Evolutionary conservation across 2,113 vertebrate species (phyloP).

Genomic region (Eolophus roseicapilla): DNA sequence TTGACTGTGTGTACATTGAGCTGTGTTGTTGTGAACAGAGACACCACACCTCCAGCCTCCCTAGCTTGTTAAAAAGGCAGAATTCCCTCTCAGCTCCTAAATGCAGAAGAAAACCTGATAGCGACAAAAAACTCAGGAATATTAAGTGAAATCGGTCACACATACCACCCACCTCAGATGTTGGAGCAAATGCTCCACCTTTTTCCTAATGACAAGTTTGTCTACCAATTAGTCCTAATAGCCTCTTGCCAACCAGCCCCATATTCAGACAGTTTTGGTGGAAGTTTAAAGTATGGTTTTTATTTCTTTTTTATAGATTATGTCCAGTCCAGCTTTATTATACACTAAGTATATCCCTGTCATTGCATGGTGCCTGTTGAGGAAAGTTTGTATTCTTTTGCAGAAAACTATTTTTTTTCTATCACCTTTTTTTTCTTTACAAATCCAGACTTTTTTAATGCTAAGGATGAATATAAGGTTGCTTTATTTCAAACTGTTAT

Average conservation of each 20-base stretch:
- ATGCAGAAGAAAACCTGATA: background rate
- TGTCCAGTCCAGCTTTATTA: background rate
- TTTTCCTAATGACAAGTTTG: background rate
- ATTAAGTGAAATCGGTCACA: background rate
- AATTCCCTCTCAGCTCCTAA: background rate
- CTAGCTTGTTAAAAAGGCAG: background rate
- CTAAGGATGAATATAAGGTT: background rate
- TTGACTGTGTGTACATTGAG: accelerated
- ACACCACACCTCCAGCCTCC: background rate
- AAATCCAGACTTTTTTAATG: background rate
- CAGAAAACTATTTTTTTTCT: background rate
- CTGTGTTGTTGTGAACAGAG: background rate
- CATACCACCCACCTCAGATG: background rate
- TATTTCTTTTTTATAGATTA: background rate
- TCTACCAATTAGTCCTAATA: background rate
- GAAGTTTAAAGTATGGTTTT: background rate
- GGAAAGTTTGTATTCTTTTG: background rate
- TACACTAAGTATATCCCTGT: background rate
- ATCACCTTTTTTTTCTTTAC: background rate
- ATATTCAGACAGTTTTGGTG: background rate
- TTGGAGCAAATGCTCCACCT: background rate
- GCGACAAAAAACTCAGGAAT: background rate
- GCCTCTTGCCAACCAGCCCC: background rate
- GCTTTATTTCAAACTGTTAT: background rate
- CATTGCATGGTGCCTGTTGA: background rate